These are phyloP conservation scores for Amblyopsis hoosieri DNA, from an alignment of 2,797 vertebrate species.

Conservation along the genomic window DNA sequence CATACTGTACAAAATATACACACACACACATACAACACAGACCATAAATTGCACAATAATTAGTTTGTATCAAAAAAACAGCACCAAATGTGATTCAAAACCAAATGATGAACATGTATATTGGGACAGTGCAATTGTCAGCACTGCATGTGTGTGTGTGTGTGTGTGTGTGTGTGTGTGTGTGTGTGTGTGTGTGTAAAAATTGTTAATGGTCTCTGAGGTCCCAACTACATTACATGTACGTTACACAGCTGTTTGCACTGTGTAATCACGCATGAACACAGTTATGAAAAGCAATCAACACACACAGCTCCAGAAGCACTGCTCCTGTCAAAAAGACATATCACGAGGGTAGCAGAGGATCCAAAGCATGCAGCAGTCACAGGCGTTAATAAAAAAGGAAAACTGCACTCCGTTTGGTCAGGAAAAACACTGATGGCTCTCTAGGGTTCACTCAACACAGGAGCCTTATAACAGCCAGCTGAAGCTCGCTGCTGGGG, in stretches of 20 bases:
- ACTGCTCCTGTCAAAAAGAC: neutral
- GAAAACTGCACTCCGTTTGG: slow-evolving; percentile 21
- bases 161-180: neutral
- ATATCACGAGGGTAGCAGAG: slow-evolving; percentile 3
- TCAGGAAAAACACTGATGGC: slow-evolving; percentile 10
- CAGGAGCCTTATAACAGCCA: slow-evolving; percentile 9
- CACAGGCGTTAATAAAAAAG: neutral
- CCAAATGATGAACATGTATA: neutral
- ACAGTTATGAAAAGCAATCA: neutral
- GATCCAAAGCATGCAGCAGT: slow-evolving; percentile 8
- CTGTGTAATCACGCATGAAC: neutral
- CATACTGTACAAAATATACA: too few species aligned
- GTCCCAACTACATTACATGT: too few species aligned
- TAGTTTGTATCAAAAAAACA: too few species aligned
- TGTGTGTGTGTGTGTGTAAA: neutral
- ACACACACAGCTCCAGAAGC: slow-evolving; percentile 4
- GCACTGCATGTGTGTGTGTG: neutral
- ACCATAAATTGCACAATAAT: neutral
- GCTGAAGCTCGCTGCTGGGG: neutral
- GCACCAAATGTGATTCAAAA: too few species aligned
- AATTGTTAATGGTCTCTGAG: too few species aligned
- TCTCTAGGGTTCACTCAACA: slow-evolving; percentile 15
- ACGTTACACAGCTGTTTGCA: neutral
- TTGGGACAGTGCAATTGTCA: neutral
- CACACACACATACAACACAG: neutral